phyloP scores from a whole-genome alignment of 2,113 vertebrate genomes.

The Thryonomys swinderianus region DNA sequence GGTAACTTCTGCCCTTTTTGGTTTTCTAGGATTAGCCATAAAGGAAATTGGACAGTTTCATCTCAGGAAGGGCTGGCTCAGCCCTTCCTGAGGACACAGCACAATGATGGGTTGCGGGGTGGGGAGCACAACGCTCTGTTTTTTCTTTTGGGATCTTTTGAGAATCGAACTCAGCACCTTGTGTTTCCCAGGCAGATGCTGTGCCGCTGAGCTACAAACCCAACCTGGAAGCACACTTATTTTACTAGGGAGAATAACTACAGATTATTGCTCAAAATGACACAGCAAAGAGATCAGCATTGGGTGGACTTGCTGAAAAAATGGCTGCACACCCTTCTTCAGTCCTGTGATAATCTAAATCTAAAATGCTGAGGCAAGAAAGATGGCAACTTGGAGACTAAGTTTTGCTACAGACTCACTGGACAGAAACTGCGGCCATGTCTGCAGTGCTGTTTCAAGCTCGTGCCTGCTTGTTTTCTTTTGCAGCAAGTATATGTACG shows the following conservation, averaged over 20 bases:
- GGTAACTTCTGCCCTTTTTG: background rate
- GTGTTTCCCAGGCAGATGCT: too few relatives aligned
- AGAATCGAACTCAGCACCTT: too few relatives aligned
- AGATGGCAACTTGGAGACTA: background rate
- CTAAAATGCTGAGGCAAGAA: background rate
- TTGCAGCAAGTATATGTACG: fast-evolving
- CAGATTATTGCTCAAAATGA: background rate
- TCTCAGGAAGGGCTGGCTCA: background rate
- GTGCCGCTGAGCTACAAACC: too few relatives aligned
- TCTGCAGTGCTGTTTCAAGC: background rate
- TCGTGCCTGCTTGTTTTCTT: background rate
- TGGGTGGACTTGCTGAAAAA: conserved; percentile 32
- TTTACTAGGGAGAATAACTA: background rate
- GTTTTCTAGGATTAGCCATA: conserved; percentile 11
- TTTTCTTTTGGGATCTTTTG: background rate
- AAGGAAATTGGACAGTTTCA: conserved; percentile 27
- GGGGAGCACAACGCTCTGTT: background rate
- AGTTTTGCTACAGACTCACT: background rate
- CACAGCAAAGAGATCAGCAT: background rate
- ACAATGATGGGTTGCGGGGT: background rate
- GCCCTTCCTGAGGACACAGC: background rate
- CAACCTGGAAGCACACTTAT: background rate
- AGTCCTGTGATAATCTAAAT: background rate
- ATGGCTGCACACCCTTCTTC: background rate
- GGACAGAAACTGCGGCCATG: too few relatives aligned